These are phyloP conservation scores for Pseudolaguvia tuberculata DNA, from an alignment of 2,113 vertebrate genomes.

Conservation along the genomic window DNA sequence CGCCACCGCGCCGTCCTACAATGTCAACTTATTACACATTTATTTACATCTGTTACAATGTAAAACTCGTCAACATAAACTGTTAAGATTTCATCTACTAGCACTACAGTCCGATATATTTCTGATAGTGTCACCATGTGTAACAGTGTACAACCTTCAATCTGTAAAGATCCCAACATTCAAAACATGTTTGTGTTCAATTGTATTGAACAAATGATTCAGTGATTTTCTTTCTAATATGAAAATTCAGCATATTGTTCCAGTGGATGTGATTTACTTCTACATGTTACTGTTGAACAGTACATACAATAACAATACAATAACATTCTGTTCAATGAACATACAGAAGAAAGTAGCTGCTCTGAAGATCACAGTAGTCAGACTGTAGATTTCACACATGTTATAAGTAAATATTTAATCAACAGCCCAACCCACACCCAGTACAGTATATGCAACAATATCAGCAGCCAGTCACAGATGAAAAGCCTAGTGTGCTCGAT, in stretches of 20 bases:
- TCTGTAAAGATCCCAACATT: no score
- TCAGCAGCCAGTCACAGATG: not conserved
- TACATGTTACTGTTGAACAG: not conserved
- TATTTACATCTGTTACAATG: not conserved
- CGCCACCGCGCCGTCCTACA: no score
- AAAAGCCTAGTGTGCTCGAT: not conserved
- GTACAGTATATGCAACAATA: not conserved
- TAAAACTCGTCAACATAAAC: no score
- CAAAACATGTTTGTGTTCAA: not conserved
- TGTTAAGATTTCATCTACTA: no score
- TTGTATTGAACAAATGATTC: not conserved
- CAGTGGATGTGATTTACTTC: not conserved
- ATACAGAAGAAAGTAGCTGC: not conserved
- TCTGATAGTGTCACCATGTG: not conserved
- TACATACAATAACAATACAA: not conserved
- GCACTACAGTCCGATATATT: not conserved
- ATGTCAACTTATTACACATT: not conserved
- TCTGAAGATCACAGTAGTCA: not conserved
- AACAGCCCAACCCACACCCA: not conserved
- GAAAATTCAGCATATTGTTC: not conserved
- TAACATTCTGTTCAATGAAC: not conserved
- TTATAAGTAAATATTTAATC: not conserved
- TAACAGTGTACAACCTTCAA: not conserved
- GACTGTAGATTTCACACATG: not conserved
- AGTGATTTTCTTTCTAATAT: not conserved